A percentile compares a stretch with the other conserved stretches of the same genome.
Evolutionary conservation across 2,113 vertebrate genomes (phyloP).

Genomic region (Leptodactylus fuscus): DNA sequence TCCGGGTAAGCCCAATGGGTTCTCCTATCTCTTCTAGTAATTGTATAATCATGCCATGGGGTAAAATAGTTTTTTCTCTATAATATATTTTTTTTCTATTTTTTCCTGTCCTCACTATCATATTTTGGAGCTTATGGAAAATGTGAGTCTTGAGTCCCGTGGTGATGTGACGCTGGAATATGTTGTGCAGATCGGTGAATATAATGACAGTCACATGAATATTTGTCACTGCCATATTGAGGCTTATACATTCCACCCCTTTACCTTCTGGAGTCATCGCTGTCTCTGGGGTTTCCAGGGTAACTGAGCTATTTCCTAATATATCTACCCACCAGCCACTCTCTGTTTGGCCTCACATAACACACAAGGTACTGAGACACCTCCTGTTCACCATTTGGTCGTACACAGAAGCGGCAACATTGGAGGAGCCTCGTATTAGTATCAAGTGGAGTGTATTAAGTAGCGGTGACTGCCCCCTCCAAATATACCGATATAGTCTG

Average conservation of each 20-base stretch:
- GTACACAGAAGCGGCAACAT: background rate
- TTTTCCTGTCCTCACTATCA: too few relatives aligned
- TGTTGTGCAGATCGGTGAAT: background rate
- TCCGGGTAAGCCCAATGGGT: too few relatives aligned
- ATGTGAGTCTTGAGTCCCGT: background rate
- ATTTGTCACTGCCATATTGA: constrained; percentile 42
- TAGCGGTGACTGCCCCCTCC: background rate
- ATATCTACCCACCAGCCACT: constrained; percentile 20
- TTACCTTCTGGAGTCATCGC: constrained; percentile 33
- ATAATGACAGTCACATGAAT: constrained; percentile 26
- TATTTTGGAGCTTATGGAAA: background rate
- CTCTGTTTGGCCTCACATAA: constrained; percentile 26
- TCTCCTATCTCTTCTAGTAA: too few relatives aligned
- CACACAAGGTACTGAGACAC: constrained; percentile 35
- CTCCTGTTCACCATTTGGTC: constrained; percentile 37
- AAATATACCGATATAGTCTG: background rate
- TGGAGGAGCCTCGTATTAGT: background rate
- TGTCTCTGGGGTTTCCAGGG: constrained; percentile 15
- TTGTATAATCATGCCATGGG: too few relatives aligned
- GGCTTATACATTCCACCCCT: constrained; percentile 31
- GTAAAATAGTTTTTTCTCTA: too few relatives aligned
- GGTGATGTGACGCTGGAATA: background rate
- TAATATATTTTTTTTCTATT: too few relatives aligned
- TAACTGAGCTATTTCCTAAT: constrained; percentile 35
- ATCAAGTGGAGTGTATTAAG: background rate